Evolutionary conservation across 2,797 vertebrate genomes (phyloP).

Genomic region (Xerus rutilus): DNA sequence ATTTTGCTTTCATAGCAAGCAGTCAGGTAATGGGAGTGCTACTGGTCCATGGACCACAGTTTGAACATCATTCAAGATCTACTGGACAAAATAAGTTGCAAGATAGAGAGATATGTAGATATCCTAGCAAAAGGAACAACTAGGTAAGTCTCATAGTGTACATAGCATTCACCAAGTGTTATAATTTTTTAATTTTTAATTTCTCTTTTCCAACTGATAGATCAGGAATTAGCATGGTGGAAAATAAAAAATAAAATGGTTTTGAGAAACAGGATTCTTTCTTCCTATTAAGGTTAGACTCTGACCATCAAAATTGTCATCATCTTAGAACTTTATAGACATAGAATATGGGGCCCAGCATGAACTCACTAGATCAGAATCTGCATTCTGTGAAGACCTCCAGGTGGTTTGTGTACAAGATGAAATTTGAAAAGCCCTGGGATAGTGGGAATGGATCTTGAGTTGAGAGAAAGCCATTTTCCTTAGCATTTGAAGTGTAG

Average conservation of each 20-base stretch:
- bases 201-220: not conserved
- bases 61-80: not conserved
- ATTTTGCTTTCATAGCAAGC: not conserved
- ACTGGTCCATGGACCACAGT: not conserved
- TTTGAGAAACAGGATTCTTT: constrained; percentile 36
- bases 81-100: not conserved
- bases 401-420: not conserved
- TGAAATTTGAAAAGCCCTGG: constrained; percentile 12
- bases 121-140: not conserved
- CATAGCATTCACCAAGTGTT: not conserved
- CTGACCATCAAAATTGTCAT: not conserved
- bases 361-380: constrained; percentile 2
- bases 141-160: not conserved
- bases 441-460: not conserved
- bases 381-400: not conserved
- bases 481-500: not conserved
- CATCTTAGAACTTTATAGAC: constrained; percentile 9
- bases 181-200: not conserved
- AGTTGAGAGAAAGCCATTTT: not conserved
- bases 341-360: not conserved
- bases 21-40: not conserved
- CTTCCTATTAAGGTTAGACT: not conserved
- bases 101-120: not conserved
- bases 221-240: not conserved
- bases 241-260: constrained; percentile 9